Evolutionary conservation across 1,140 invertebrate genomes (phyloP), one percentile per base, ranked within the genome.

Genomic region (Wasmannia auropunctata): DNA sequence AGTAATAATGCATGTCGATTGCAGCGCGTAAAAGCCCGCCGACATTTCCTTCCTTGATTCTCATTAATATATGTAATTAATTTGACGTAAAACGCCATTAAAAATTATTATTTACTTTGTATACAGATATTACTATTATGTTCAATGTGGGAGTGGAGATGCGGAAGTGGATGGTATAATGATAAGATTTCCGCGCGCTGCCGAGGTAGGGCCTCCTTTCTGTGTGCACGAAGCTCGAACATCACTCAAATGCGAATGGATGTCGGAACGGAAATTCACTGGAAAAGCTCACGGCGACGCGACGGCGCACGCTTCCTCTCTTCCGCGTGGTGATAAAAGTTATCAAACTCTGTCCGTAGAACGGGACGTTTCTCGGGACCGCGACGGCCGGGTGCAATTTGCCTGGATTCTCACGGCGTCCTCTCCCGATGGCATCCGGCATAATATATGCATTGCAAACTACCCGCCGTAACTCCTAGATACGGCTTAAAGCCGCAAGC

Each of bases 391-490:
- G n/a, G 43, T 70, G 84, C 83, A 81, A 91, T 90, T 93, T 91
- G 90, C 91, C 92, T 92, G 92, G 84, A 93, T 93, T 93, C 92
- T 91, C 93, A 92, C 88, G 90, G 74, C 84, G 65, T 16, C 72
- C 46, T 62, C 75, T 62, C 14, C 3, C 77, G 60, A 84, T 90
- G 62, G 51, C 76, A 80, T 86, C 37, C 25, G 58, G 60, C 31
- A 37, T 88, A 83, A 88, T 76, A 49, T 54, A 28, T 58, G 46
- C 49, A 28, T 56, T 58, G 46, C 54, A n/a, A 83, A 58, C 51
- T 81, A 58, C 19, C 19, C 25, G 19, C 8, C 37, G 49, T 43
- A 54, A 72, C 51, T 83, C n/a, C 79, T 72, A 72, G 28, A 58
- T 58, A 11, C 51, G n/a, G 8, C 67, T n/a, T 56, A 43, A 58